Evolutionary conservation across 1,140 invertebrate species (phyloP), one percentile per base, ranked within the genome.

Genomic region (Philopotamus ludificatus): DNA sequence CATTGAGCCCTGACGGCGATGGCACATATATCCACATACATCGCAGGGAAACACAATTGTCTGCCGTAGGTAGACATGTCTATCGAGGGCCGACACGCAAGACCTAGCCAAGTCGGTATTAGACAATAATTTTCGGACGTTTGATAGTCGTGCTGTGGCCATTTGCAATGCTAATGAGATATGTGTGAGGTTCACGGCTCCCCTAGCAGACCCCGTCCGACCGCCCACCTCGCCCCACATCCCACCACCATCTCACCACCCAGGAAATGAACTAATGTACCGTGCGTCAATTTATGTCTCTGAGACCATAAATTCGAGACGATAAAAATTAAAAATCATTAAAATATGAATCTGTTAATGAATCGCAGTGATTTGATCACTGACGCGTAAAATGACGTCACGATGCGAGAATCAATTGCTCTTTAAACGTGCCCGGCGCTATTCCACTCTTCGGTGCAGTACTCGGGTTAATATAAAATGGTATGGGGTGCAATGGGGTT

Each of bases 111-210:
- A 60, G 58, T 50, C 39, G 20, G 44, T 50, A 54, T 54, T 28
- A 61, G 23, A 68, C 57, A 68, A 68, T 65, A 65, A 69, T 65
- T 65, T 69, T 69, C 58, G 63, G 58, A 59, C 59, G 63, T 63
- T 66, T 66, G 61, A 66, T 66, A 61, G 63, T 66, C 60, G 64
- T 55, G 53, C 42, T 50, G 26, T 62, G 26, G 3, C 23, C 55
- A 70, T 70, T 63, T 66, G 68, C 68, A 70, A 59, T 70, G 59
- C 68, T 61, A 64, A 70, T 70, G 39, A 34, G 49, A n/a, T 42
- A 26, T 53, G 45, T 66, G 25, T 60, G 26, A 15, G 15, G 39
- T 59, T 45, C 65, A 42, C 15, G 21, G 39, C 49, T 44, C 21
- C 39, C 34, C 50, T 34, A 34, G 15, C 8, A 10, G 28, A n/a